Base-by-base conservation (phyloP, 1,140 invertebrate species). In the Drosophila aff. region DNA sequence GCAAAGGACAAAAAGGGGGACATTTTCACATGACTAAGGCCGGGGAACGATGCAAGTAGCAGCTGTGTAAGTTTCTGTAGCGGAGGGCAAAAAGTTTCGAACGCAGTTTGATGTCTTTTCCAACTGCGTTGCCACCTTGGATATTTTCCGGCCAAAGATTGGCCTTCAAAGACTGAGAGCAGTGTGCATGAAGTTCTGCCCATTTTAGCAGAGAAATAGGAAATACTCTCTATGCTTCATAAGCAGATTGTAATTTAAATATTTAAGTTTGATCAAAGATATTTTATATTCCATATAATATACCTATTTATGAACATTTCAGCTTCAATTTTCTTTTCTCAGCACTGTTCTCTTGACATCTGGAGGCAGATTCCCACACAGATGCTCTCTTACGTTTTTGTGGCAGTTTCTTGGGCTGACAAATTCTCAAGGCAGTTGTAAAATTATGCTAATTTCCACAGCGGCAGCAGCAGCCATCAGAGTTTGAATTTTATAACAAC, bases 401-500 rank as follows among this genome's bases (percentile, higher is more conserved):
- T 44, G 71, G 59, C 62, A 57, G 28, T 36, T 58, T 1, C 49
- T 46, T 65, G 52, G 53, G 23, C 31, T 57, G 64, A 60, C 60
- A 83, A 83, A 87, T 87, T 83, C 46, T 65, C 55, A 52, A 76
- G 83, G 60, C 71, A 83, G 84, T 79, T 76, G 73, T 89, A 83
- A 89, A 86, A 80, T 82, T 68, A 82, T 86, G 79, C 59, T 72
- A 79, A 82, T 87, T 73, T 76, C 28, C 43, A 58, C n/a, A 67
- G 40, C 41, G 18, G 41, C 43, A 38, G 31, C 59, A 50, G 53
- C 33, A 61, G 69, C 23, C 13, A 23, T 36, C 64, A 46, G 63
- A 61, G 55, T 87, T 83, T 87, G 76, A 87, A 86, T 86, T 76
- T 65, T 83, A 52, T 76, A 84, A 76, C 64, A 80, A 67, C 76